Evolutionary conservation across 2,113 vertebrate species (phyloP), one percentile per base, ranked within the genome.

Genomic region (Lamprologus ornatipinnis): DNA sequence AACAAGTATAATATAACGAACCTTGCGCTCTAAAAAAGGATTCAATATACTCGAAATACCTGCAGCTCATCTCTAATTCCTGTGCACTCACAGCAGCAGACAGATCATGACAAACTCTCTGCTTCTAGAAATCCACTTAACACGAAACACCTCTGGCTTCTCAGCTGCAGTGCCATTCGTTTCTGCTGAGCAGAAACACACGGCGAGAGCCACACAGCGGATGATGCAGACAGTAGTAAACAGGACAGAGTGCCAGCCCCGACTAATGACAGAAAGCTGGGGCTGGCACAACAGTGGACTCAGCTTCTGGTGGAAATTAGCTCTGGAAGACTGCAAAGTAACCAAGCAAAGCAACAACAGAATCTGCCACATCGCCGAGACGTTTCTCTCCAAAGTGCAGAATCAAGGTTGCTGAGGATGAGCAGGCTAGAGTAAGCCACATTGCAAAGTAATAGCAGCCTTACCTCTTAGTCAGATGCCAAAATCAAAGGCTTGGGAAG

Each of bases 381-480:
- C 1, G 9, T 54, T 87, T 60, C 82, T 88, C 70, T 65, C 68
- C 55, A 58, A 91, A 92, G 83, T 92, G 37, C 63, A 65, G 53
- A 26, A 89, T 79, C 51, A n/a, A 17, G 84, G 63, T n/a, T 19
- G 31, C 45, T 82, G 35, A 65, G 53, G 45, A 75, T 7, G 33
- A 70, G 21, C 75, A 28, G 26, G 42, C 26, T 49, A 49, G 70
- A 49, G 83, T 14, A 37, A 31, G 85, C 42, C 55, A 79, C 84
- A 82, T 53, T 70, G 57, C 33, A 85, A 47, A 87, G 57, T 81
- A 58, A 73, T 82, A 87, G 42, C 45, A 54, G 68, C 51, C 95
- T 92, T 92, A 95, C 95, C 95, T 95, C 85, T 90, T 12, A 49
- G 89, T 90, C 90, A 86, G 93, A 92, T 40, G 82, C 79, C 88